These are phyloP conservation scores for Triops cancriformis DNA, from an alignment of 1,140 invertebrate genomes.

Conservation along the genomic window DNA sequence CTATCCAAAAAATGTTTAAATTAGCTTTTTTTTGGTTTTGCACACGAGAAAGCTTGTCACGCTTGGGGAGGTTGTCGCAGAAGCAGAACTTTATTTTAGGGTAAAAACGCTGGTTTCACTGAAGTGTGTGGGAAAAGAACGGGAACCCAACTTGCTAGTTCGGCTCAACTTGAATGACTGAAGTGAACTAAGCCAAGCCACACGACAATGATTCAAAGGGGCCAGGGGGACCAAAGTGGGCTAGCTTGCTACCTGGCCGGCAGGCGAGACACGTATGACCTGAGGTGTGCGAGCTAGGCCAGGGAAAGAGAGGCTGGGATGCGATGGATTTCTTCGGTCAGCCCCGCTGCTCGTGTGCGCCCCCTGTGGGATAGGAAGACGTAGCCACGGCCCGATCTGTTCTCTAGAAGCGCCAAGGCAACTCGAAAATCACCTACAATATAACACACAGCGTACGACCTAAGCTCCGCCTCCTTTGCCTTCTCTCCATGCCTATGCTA, in stretches of 20 bases:
- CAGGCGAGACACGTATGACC: conserved; percentile 12
- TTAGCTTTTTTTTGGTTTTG: too few species aligned
- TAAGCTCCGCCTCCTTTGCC: background rate
- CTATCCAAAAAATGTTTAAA: too few species aligned
- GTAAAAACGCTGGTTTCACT: too few species aligned
- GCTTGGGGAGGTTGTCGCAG: too few species aligned
- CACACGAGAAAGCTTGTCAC: too few species aligned
- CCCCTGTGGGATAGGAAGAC: background rate
- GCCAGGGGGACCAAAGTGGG: background rate
- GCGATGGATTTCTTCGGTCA: background rate
- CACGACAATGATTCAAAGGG: background rate
- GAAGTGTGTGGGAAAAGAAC: too few species aligned
- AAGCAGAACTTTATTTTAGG: too few species aligned
- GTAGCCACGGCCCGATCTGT: background rate
- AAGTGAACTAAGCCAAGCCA: background rate
- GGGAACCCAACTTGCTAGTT: background rate
- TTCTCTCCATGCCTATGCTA: background rate
- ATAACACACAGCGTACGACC: background rate
- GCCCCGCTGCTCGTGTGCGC: background rate
- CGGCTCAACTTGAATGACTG: background rate
- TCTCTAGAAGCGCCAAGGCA: background rate
- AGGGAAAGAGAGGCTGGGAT: conserved; percentile 4
- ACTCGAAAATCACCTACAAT: background rate
- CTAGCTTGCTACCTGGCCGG: conserved; percentile 2
- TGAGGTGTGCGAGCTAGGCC: background rate